Base-by-base conservation (phyloP, 2,797 vertebrate species). In the Pangasius krempfi region DNA sequence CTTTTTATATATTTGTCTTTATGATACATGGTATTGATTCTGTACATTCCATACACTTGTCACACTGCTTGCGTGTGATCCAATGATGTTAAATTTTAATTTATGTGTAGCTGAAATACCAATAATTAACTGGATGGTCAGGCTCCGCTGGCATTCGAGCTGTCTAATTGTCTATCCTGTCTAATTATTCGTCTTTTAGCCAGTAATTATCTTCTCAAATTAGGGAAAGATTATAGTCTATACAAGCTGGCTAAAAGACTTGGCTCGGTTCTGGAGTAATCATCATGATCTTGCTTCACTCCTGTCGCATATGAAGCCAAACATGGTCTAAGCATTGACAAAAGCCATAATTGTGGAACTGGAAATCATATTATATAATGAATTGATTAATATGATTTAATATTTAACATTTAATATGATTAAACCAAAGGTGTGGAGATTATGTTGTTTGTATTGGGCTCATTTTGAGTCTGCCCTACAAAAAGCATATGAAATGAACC, bases 191-290 rank as follows among this genome's bases (percentile, higher is more conserved):
- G 5, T 44, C 73, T 86, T 84, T 68, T 60, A 80, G 80, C 37
- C 52, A 33, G 33, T 68, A 89, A 85, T 87, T 47, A 84, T 78
- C 18, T 81, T 86, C 64, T 80, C 50, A 84, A 86, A 79, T 78
- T 52, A 78, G 47, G 47, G 58, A 58, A 64, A 70, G 84, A 47
- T 85, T 60, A 58, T 85, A 44, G 80, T 18, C 44, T 52, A 18
- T 85, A 54, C 47, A 47, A 52, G 82, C 62, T 12, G 82, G 8
- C 62, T 68, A 33, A 85, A 54, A n/a, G 87, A 37, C 5, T 73
- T 87, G 85, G 85, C 73, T 37, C 6, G 9, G 56, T 70, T 85
- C 22, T 84, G n/a, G 20, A 52, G 72, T 66, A 64, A 58, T 82
- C 62, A 64, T 85, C 30, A 37, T 89, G 85, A 68, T 72, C 80